Evolutionary conservation across 2,888 invertebrate genomes (phyloP), one percentile per base, ranked within the genome.

Genomic region (Dicranocentrus wangi): DNA sequence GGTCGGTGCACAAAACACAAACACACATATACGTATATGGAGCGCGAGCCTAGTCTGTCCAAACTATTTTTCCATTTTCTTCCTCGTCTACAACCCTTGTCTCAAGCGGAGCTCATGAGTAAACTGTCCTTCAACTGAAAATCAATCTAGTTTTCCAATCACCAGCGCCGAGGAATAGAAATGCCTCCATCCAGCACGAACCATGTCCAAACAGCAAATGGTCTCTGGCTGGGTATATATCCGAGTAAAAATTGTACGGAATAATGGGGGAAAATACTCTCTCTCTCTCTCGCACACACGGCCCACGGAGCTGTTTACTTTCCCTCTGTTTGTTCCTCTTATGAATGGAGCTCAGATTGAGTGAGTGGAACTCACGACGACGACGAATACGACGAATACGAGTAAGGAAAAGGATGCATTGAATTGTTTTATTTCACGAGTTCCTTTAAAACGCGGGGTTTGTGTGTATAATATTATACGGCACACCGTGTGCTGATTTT

Each of bases 311-410:
- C 69, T 68, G 51, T 69, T 77, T 69, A 69, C 61, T 69, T 63
- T 61, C 69, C 47, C 75, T 75, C 39, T n/a, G 23, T 23, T n/a
- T 42, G 21, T 42, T 39, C 69, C 10, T 55, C 51, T 69, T 28
- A 66, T 27, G 73, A 80, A 80, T 80, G 63, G 42, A 69, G 58
- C 7, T n/a, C n/a, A 55, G 55, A 55, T 63, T 61, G 53, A 69
- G 75, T 53, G 55, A 78, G n/a, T n/a, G n/a, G n/a, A n/a, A n/a
- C n/a, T n/a, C n/a, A n/a, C n/a, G n/a, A n/a, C n/a, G n/a, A n/a
- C n/a, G n/a, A n/a, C n/a, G n/a, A n/a, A n/a, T n/a, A n/a, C n/a
- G n/a, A n/a, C n/a, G n/a, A n/a, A n/a, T n/a, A n/a, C n/a, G n/a
- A n/a, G 68, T 7, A 17, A 63, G 19, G 7, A 32, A 19, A 61